Evolutionary conservation across 2,888 invertebrate species (phyloP), one percentile per base, ranked within the genome.

Genomic region (Troides oblongomaculatus): DNA sequence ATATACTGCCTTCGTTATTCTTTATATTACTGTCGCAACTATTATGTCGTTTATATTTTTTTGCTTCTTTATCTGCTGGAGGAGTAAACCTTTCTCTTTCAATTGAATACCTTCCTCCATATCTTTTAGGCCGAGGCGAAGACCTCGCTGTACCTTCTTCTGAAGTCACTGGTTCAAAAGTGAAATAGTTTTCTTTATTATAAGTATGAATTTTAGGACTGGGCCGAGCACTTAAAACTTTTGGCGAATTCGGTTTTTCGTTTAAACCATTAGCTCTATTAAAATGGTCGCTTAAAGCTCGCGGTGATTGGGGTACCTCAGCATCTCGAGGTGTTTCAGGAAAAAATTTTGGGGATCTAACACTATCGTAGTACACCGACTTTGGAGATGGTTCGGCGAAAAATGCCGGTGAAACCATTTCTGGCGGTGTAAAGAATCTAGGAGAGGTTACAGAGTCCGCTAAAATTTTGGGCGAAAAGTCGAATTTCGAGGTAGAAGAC

Each of bases 141-240:
- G 84, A 74, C 73, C 81, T 83, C 0, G 81, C 72, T 0, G 75
- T 71, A 30, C 78, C 80, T 14, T 87, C 90, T 69, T 86, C 84
- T 6, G 73, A 77, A 12, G 79, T 72, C 0, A 82, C 81, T 57
- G 83, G 85, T 60, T 92, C 92, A 72, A 92, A 92, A 0, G 88
- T 91, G 62, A 92, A 92, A 72, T 89, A 92, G 73, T 92, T 92
- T 70, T 92, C 92, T 74, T 92, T 92, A 73, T 92, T 92, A 66
- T 81, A 84, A 75, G 85, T 90, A 71, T 86, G 83, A 7, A 92
- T 80, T 83, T 91, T 92, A 5, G 92, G 92, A 73, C 92, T 92
- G 10, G 89, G 87, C 75, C 83, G 82, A 17, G 83, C 86, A 73
- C 86, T 85, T 25, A 89, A 68, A 53, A 74, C 60, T 72, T 72